Conservation (phyloP, 2,888 invertebrate species). For the Sphaerophoria taeniata region DNA sequence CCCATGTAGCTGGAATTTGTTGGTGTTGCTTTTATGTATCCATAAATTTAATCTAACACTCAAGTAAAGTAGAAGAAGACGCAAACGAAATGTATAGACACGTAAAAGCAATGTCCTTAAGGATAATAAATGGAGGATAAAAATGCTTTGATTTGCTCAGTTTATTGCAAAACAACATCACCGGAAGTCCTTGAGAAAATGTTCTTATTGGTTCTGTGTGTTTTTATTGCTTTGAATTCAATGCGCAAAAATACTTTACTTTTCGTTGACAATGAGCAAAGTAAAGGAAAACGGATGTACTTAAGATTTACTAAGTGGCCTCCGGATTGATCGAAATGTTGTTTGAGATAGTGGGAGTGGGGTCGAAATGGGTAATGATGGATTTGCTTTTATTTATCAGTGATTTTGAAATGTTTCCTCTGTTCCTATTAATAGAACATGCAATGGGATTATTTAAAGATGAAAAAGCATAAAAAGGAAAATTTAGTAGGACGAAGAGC, state of each 20-base stretch:
- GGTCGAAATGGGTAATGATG: neutral
- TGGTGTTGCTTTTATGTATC: slow-evolving; percentile 4
- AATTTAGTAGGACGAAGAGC: too few relatives aligned
- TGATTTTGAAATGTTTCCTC: neutral
- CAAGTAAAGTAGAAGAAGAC: neutral
- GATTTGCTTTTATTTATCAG: neutral
- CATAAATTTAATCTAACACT: slow-evolving; percentile 14
- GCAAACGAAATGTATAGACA: neutral
- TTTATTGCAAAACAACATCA: slow-evolving; percentile 14
- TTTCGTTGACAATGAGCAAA: slow-evolving; percentile 4
- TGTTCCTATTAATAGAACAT: too few relatives aligned
- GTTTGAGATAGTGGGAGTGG: slow-evolving; percentile 5
- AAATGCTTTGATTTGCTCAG: slow-evolving; percentile 27
- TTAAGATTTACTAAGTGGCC: slow-evolving; percentile 23
- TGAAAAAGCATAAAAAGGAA: too few relatives aligned
- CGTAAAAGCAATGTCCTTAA: slow-evolving; percentile 9
- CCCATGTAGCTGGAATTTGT: neutral
- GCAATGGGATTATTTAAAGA: too few relatives aligned
- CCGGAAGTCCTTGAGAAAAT: neutral
- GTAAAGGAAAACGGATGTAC: slow-evolving; percentile 3
- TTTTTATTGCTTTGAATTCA: neutral
- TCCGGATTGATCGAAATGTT: neutral
- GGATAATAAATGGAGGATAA: slow-evolving; percentile 33
- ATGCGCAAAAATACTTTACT: slow-evolving; percentile 16
- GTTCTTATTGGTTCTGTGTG: neutral